Evolutionary conservation across 2,888 invertebrate species (phyloP).

Genomic region (Apamea anceps): DNA sequence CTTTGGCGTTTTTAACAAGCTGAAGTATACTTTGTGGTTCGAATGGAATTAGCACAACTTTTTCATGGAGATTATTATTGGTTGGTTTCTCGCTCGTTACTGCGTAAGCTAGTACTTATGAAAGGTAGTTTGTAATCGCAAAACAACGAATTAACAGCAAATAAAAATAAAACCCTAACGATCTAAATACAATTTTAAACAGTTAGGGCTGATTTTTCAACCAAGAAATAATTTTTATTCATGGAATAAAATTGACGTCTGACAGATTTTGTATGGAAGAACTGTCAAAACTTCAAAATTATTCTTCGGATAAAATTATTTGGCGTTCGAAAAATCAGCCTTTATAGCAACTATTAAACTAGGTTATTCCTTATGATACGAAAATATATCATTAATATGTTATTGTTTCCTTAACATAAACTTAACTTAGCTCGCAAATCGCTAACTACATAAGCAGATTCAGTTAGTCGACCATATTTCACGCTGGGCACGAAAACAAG

Average conservation of each 20-base stretch:
- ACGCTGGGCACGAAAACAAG: slow-evolving; percentile 58
- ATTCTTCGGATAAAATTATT: too few species aligned
- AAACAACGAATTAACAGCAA: neutral
- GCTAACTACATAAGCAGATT: slow-evolving; percentile 47
- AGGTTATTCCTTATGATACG: neutral
- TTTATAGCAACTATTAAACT: neutral
- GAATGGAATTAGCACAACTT: neutral
- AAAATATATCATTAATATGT: neutral
- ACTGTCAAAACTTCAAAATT: too few species aligned
- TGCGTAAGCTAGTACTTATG: neutral
- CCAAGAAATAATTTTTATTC: too few species aligned
- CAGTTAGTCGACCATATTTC: slow-evolving; percentile 58
- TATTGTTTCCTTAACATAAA: neutral
- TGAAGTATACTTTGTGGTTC: neutral
- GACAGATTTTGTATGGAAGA: too few species aligned
- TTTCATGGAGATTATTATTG: neutral
- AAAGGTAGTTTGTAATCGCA: too few species aligned
- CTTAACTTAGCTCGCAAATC: slow-evolving; percentile 1
- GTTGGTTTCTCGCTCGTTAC: neutral
- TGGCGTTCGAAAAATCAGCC: too few species aligned
- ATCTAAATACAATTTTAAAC: neutral
- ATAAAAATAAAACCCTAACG: too few species aligned
- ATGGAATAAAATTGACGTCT: too few species aligned
- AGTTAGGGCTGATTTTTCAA: neutral
- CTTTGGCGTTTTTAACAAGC: neutral